Evolutionary conservation across 2,113 vertebrate genomes (phyloP), one percentile per base, ranked within the genome.

Genomic region (Poeciliopsis occidentalis): DNA sequence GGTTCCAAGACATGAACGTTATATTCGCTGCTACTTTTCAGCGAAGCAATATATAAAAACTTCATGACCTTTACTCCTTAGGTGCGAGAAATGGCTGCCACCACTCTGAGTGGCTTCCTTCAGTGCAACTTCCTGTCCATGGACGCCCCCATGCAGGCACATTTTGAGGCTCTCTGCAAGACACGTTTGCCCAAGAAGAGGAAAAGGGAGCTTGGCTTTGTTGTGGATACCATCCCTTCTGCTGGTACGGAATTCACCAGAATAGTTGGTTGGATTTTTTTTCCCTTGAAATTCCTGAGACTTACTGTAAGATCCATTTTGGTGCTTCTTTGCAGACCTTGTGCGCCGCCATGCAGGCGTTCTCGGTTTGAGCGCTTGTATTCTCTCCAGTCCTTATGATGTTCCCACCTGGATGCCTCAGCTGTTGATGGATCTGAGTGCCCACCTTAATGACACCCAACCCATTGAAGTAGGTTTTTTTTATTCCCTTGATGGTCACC

Each of bases 341-440:
- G 96, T 99, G 39, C 95, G 94, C 8, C 97, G 98, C 27, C 98
- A 99, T 3, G 98, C 98, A 0, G 98, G 98, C 0, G 98, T 99
- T n/a, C 95, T 99, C 0, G 98, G 98, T 67, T 92, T 99, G 30
- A 98, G 98, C 2, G 97, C 97, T 0, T 99, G 98, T 71, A 96
- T 99, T 82, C 95, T 99, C 37, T 99, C 97, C 47, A 98, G 97
- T 68, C 98, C 98, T 0, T 99, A 99, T 0, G 96, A 98, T 15
- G 98, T 99, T 8, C 98, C 98, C 70, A 97, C 95, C 65, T 99
- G 98, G 98, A 99, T 99, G 98, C 98, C 98, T 30, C 97, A 98
- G 87, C 96, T 99, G 31, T 87, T 99, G 64, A 99, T 99, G 97
- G 96, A 99, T 88, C 95, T 99, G 79, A 99, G 98, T 76, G 96